Base-by-base conservation (phyloP, 2,113 vertebrate species). In the Vombatus ursinus region DNA sequence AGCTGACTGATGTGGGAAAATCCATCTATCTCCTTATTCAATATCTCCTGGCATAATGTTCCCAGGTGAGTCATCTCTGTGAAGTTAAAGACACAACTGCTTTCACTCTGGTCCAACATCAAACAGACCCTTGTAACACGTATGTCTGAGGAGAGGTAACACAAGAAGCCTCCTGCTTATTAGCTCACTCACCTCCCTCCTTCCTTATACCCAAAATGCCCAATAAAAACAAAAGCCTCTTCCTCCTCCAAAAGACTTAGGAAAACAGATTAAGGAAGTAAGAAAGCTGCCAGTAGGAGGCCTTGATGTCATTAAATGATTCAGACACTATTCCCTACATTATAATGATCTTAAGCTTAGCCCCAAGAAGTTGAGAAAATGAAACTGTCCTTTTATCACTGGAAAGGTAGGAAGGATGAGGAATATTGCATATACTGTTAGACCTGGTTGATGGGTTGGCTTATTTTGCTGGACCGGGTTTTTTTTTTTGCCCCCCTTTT, bases 101-200 rank as follows among this genome's bases (percentile, higher is more conserved):
- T 91, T 4, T 91, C 96, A 92, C 94, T 98, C 44, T 97, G 94
- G 97, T 96, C 61, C 92, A 90, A 3, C 37, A 95, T 19, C 31
- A 16, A 94, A 93, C 0, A 50, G 90, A 52, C 52, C 37, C 48
- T 77, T 50, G 91, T 95, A 95, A 61, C 84, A 24, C n/a, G n/a
- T n/a, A n/a, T 54, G 37, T 91, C 53, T 52, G 52, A 77, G 93
- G 90, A 89, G 61, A 51, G 28, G 94, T 16, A 90, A 53, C 0
- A 37, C 48, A 23, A 48, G 8, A 91, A 94, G 90, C 90, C 89
- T 94, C 50, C 1, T 49, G 94, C 37, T n/a, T 90, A 44, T 6
- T 31, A 12, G 23, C 2, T 31, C 23, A 92, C 89, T 23, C 49
- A 10, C 19, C 28, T 8, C 14, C 9, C 19, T 12, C 7, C 3